Conservation (phyloP, 2,797 vertebrate genomes). For the Cheracebus regulus region DNA sequence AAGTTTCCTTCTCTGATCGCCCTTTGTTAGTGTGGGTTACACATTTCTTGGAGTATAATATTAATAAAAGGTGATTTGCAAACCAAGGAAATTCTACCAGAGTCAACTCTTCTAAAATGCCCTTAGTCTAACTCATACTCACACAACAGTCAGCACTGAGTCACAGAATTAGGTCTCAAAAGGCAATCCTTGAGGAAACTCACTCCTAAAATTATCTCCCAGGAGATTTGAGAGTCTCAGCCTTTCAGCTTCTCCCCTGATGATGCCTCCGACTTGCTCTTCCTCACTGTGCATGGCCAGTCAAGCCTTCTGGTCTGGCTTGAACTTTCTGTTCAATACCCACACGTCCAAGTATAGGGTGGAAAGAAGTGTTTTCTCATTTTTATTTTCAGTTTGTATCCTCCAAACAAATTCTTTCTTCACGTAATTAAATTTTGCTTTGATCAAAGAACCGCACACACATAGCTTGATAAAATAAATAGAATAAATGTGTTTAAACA, state of each 20-base stretch:
- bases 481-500: not conserved
- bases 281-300: rapidly evolving
- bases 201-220: not conserved
- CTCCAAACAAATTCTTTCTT: not conserved
- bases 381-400: not conserved
- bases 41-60: not conserved
- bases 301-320: not conserved
- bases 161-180: not conserved
- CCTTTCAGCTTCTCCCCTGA: not conserved
- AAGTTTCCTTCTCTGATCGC: not conserved
- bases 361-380: not conserved
- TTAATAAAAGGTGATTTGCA: not conserved
- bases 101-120: not conserved
- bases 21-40: not conserved
- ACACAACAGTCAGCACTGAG: not conserved
- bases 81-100: not conserved
- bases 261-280: rapidly evolving
- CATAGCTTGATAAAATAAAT: not conserved
- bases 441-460: not conserved
- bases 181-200: not conserved
- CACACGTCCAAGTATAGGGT: not conserved
- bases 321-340: not conserved
- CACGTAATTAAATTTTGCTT: not conserved
- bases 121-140: not conserved
- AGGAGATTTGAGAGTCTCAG: not conserved